Percentiles rank a stretch among this genome's conserved stretches.
phyloP scores from a whole-genome alignment of 2,888 invertebrate genomes.

The Julus scandinavius region DNA sequence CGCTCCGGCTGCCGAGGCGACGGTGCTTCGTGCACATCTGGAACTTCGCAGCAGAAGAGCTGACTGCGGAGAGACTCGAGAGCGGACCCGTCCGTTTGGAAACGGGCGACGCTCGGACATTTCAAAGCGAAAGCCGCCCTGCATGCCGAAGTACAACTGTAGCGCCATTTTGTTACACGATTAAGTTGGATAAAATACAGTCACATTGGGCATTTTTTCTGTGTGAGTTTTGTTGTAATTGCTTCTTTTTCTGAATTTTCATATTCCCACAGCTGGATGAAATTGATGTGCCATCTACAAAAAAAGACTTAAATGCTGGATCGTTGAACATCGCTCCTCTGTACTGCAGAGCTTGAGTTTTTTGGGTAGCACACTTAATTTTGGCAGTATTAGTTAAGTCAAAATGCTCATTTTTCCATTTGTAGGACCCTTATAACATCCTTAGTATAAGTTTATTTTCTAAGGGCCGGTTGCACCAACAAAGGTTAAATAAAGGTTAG shows the following conservation, averaged over 20 bases:
- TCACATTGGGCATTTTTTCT: constrained; percentile 26
- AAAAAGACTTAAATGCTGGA: too few species aligned
- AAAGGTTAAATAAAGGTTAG: too few species aligned
- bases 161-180: constrained; percentile 42
- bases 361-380: too few species aligned
- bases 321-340: too few species aligned
- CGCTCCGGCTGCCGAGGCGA: neutral
- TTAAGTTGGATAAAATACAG: constrained; percentile 42
- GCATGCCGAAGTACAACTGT: constrained; percentile 4
- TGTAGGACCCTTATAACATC: too few species aligned
- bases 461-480: too few species aligned
- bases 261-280: neutral
- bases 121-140: neutral
- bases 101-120: neutral
- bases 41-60: neutral
- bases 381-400: too few species aligned
- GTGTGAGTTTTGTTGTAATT: neutral
- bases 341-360: too few species aligned
- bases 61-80: constrained; percentile 5
- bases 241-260: neutral
- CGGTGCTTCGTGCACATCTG: neutral
- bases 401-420: too few species aligned
- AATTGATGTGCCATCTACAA: too few species aligned
- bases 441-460: too few species aligned
- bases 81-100: neutral